phyloP scores from a whole-genome alignment of 2,888 invertebrate species.

The Orthonychiurus folsomi region DNA sequence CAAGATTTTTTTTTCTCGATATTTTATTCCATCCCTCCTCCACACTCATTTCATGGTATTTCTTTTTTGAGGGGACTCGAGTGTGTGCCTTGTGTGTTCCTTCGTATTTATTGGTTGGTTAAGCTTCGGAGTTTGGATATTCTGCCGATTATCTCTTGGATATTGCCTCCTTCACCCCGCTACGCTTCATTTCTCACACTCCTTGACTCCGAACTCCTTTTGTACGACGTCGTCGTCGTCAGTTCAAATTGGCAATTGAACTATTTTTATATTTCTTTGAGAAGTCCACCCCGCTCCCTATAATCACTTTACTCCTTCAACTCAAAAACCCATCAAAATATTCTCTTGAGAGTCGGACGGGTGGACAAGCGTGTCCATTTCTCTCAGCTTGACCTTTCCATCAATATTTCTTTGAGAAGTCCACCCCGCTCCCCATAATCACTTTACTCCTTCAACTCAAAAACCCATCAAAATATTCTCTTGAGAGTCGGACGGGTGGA shows the following conservation, averaged over 20 bases:
- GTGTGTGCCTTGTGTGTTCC: not conserved
- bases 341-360: not conserved
- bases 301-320: not conserved
- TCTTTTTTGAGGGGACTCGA: not conserved
- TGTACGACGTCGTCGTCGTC: not conserved
- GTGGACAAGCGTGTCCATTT: not conserved
- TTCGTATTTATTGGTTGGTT: slow-evolving; percentile 1
- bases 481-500: not conserved
- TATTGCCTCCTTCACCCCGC: not conserved
- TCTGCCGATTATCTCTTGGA: not conserved
- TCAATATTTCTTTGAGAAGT: not conserved
- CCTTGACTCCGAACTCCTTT: not conserved
- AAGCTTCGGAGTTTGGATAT: not conserved
- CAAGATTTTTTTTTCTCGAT: slow-evolving; percentile 11
- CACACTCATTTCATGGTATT: too few species aligned
- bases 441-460: not conserved
- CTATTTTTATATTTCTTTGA: not conserved
- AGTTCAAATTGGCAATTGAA: slow-evolving; percentile 10
- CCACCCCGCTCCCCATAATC: not conserved
- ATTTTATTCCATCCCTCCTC: slow-evolving; percentile 9
- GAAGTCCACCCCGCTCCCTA: not conserved
- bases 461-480: not conserved
- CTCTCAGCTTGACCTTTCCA: not conserved
- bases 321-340: not conserved
- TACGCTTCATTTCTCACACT: slow-evolving; percentile 8